phyloP scores from a whole-genome alignment of 2,888 invertebrate species.

The Metalampra italica region DNA sequence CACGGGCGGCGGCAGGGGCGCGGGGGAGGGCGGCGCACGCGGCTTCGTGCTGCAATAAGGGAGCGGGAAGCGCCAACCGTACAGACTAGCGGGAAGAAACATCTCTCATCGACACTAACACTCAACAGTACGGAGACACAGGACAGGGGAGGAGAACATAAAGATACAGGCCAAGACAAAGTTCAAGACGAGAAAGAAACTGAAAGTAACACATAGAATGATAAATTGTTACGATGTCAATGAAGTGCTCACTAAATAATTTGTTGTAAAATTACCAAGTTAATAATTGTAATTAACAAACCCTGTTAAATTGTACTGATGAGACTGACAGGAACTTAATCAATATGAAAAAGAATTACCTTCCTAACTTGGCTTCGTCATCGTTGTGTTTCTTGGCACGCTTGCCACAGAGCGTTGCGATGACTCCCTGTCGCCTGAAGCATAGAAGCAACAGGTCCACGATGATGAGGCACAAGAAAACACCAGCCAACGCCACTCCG shows the following conservation, averaged over 20 bases:
- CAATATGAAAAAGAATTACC: slow-evolving; percentile 68
- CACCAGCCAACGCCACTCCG: slow-evolving; percentile 89
- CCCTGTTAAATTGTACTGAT: background rate
- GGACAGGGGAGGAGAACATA: slow-evolving; percentile 5
- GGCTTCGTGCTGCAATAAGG: slow-evolving; percentile 96
- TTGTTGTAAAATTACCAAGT: slow-evolving; percentile 11
- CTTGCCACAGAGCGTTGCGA: slow-evolving; percentile 83
- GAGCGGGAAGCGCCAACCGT: slow-evolving; percentile 97
- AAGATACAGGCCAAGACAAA: slow-evolving; percentile 23
- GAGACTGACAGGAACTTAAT: background rate
- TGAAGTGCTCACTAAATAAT: slow-evolving; percentile 43
- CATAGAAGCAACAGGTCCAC: slow-evolving; percentile 91
- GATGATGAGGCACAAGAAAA: slow-evolving; percentile 87
- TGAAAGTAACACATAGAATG: slow-evolving; percentile 28
- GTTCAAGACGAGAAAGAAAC: slow-evolving; percentile 27
- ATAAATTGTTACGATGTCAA: slow-evolving; percentile 43
- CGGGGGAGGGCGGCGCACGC: slow-evolving; percentile 88
- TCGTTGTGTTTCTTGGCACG: slow-evolving; percentile 85
- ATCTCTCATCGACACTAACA: slow-evolving; percentile 78
- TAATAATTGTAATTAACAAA: background rate
- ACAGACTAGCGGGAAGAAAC: slow-evolving; percentile 87
- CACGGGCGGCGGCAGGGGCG: slow-evolving; percentile 88
- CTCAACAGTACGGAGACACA: slow-evolving; percentile 29
- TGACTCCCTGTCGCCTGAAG: slow-evolving; percentile 81
- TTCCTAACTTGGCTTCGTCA: slow-evolving; percentile 90